Base-by-base conservation (phyloP, 2,888 invertebrate genomes). In the Chaetogeoica ovagalla region DNA sequence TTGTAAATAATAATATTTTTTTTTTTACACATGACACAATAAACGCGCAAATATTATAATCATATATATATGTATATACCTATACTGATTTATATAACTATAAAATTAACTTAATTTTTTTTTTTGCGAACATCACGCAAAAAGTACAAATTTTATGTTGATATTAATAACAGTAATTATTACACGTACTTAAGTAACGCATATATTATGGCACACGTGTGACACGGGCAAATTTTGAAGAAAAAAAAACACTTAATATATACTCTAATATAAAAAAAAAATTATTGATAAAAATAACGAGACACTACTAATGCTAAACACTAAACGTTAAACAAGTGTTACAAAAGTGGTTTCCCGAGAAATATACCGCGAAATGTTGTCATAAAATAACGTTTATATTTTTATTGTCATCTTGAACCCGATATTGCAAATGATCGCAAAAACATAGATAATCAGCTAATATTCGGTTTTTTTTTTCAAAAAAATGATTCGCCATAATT, bases 371-470 rank as follows among this genome's bases (percentile, higher is more conserved):
- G 52, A 52, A 52, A 63, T 11, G 48, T 65, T 17, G 48, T 39
- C 39, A 8, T 6, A 39, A 39, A 52, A 37, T 21, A 17, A 71
- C 60, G 71, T 59, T 59, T 43, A 66, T 8, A 8, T n/a, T 39
- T 6, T 75, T 68, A 75, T 75, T 75, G 66, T 75, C 75, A 68
- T 74, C 21, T 57, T 63, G 30, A 66, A 66, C 55, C 57, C 23
- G 57, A 59, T 8, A 55, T 19, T 3, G 39, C 37, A 66, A 23
- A 59, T 23, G 23, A 23, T n/a, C 30, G 13, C 13, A 23, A 43
- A 43, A 48, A 9, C 9, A 11, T 11, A 48, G 48, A 11, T 9
- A 48, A 48, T 48, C 48, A 11, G 48, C 9, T 11, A 11, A 11
- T 2, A 19, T 55, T 55, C 8, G 13, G 39, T 39, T 39, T 39